Percentiles rank a stretch among this genome's conserved stretches.
Conservation (phyloP, 2,113 vertebrate species). For the Eulemur rufifrons region DNA sequence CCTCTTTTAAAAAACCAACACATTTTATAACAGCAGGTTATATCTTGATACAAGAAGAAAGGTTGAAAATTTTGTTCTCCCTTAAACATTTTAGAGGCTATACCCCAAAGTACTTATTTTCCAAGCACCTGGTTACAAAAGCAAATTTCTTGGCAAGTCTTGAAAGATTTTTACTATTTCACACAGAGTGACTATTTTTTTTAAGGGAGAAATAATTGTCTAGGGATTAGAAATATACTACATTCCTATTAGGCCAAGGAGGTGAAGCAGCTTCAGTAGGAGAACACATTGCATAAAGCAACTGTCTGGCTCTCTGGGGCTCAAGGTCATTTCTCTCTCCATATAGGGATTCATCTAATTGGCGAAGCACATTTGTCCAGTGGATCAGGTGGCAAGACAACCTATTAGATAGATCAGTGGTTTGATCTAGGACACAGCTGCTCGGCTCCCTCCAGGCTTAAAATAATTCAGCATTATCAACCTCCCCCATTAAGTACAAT, state of each 20-base stretch:
- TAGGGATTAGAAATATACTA: neutral
- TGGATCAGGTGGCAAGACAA: constrained; percentile 49
- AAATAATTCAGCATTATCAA: constrained; percentile 53
- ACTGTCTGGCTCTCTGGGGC: neutral
- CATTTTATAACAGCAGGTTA: neutral
- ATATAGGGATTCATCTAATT: constrained; percentile 38
- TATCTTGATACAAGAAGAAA: neutral
- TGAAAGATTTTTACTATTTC: neutral
- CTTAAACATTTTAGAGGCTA: neutral
- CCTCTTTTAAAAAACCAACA: neutral
- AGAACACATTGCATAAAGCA: neutral
- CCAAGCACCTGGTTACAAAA: neutral
- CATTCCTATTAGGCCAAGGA: neutral
- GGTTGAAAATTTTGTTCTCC: neutral
- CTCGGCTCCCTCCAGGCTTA: constrained; percentile 50
- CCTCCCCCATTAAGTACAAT: constrained; percentile 61
- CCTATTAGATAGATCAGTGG: constrained; percentile 48
- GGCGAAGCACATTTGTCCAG: neutral
- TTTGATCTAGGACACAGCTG: constrained; percentile 60
- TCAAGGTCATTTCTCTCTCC: constrained; percentile 53
- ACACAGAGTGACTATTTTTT: neutral
- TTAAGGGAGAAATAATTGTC: constrained; percentile 6
- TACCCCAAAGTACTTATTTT: neutral
- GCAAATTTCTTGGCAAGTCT: constrained; percentile 14
- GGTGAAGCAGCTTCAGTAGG: neutral